Base-by-base conservation (phyloP, 2,888 invertebrate genomes). In the Hyposoter dolosus region DNA sequence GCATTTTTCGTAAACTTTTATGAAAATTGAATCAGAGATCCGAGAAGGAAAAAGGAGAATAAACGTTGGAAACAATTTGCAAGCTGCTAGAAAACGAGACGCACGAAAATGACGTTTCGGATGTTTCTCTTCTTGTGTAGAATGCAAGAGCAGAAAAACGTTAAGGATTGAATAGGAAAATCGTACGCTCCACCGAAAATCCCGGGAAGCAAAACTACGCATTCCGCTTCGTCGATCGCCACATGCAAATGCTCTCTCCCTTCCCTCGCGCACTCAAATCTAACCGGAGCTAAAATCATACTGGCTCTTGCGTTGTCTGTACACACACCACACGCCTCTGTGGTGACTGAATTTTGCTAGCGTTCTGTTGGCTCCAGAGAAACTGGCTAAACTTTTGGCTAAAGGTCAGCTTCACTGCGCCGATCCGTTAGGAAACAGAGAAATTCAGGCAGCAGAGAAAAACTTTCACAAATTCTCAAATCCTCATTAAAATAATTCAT, bases 171-270 rank as follows among this genome's bases (percentile, higher is more conserved):
- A 28, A 68, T 47, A 45, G 56, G 60, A 35, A 68, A 63, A 40
- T 79, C 60, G 80, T 76, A 83, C 83, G 80, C 80, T 77, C 76
- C 43, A 76, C n/a, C 47, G 75, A 74, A 86, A 77, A 45, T 68
- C 84, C 86, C 84, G 86, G 81, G 75, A 86, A 78, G 81, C 83
- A 86, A 68, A 68, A 75, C 81, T 63, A 66, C 65, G 79, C 71
- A 90, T 93, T 92, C 91, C 93, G 90, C 93, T 88, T 91, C 90
- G 90, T 84, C 90, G 93, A 92, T 92, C 92, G 90, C 88, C 93
- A 93, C 93, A 93, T 91, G 93, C 93, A 93, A 93, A 93, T 93
- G 93, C 93, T 93, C 88, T 91, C 89, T 85, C 76, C 84, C 80
- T 82, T 68, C 53, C 77, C 77, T 87, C 86, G 79, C 81, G 74